These are phyloP conservation scores for Bombyx mori DNA, from an alignment of 1,140 invertebrate species.

Conservation along the genomic window ASM3026992v2 NC_085129.1:241001-241500, in stretches of 20 bases:
- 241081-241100: conserved; percentile 46
- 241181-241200: no score
- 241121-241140: no score
- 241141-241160: no score
- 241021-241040: conserved; percentile 81
- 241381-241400: no score
- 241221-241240: no score
- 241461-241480: conserved; percentile 14
- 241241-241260: no score
- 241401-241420: no score
- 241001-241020: conserved; percentile 76
- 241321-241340: not conserved
- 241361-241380: no score
- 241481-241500: conserved; percentile 38
- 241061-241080: conserved; percentile 46
- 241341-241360: no score
- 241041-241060: conserved; percentile 79
- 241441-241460: conserved; percentile 2
- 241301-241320: not conserved
- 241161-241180: no score
- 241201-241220: no score
- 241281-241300: conserved; percentile 5
- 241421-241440: no score
- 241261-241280: conserved; percentile 3
- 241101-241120: not conserved